These are phyloP conservation scores for Diplodus sargus DNA, from an alignment of 2,797 vertebrate genomes.

Conservation along the genomic window DNA sequence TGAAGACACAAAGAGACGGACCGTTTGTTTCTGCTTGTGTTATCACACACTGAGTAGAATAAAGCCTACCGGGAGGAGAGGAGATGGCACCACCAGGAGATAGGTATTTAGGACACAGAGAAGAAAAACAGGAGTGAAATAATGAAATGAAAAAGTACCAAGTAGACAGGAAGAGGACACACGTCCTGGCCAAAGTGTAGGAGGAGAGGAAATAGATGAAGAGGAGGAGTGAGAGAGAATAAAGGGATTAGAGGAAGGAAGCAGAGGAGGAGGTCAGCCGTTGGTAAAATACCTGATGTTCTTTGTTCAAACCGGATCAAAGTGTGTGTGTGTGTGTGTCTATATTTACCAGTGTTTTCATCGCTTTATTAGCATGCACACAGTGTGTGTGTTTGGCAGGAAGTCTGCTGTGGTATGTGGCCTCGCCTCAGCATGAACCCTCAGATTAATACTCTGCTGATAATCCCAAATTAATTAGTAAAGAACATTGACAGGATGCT, in stretches of 20 bases:
- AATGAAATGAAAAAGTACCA: background rate
- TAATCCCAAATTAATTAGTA: constrained; percentile 75
- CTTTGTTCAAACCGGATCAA: constrained; percentile 35
- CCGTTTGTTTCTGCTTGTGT: background rate
- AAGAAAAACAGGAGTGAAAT: background rate
- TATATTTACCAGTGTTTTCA: constrained; percentile 13
- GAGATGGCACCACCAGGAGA: background rate
- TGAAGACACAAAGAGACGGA: background rate
- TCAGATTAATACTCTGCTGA: constrained; percentile 23
- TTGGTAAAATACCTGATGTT: constrained; percentile 8
- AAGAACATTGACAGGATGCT: background rate
- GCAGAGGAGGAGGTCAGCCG: constrained; percentile 1
- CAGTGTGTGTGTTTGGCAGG: constrained; percentile 34
- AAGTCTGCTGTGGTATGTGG: constrained; percentile 67
- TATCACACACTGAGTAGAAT: background rate
- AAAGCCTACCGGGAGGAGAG: background rate
- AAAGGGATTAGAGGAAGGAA: background rate
- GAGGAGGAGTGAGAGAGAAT: background rate
- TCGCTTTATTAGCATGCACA: constrained; percentile 11
- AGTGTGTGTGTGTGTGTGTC: constrained; percentile 18
- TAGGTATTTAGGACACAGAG: background rate
- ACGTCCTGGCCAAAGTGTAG: background rate
- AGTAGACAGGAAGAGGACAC: constrained; percentile 1
- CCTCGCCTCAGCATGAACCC: constrained; percentile 44
- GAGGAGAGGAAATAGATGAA: background rate